Base-by-base conservation (phyloP, 2,113 vertebrate genomes). In the Falcunculus frontatus region DNA sequence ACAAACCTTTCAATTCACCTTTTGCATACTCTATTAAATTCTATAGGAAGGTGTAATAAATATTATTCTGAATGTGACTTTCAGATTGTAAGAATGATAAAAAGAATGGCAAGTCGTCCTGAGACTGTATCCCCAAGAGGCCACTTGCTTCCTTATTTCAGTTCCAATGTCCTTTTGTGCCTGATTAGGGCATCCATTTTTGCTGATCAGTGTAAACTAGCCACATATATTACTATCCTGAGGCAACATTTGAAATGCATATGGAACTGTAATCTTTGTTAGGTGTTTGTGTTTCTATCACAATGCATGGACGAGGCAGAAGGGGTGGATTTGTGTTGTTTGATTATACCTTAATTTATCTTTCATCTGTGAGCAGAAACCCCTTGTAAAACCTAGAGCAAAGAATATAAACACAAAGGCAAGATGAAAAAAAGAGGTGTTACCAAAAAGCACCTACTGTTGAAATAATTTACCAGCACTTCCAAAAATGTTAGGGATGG, bases 31-130 rank as follows among this genome's bases (percentile, higher is more conserved):
- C 77, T 77, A 55, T 52, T 96, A 89, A 93, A 90, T 72, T 72
- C 80, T 30, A 50, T 8, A 83, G 55, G 65, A 69, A 95, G 41
- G n/a, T 59, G 11, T 70, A 95, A 83, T 72, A 93, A 84, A 80
- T 73, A 89, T 74, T 72, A 81, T 94, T 93, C 59, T n/a, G 39
- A 95, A 95, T 94, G 69, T 96, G 97, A 96, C 94, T 96, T 97
- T 96, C 92, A 96, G 76, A 92, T 90, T 95, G 26, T 93, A 96
- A 94, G 76, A 81, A 59, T 87, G 55, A 39, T 86, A 95, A 96
- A 49, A 96, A 87, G 81, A 97, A 97, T 56, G 33, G 65, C 74
- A 87, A 92, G 62, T 88, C n/a, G 44, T 92, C 87, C 93, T 93
- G 94, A 96, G 83, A 97, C 82, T 94, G 57, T 91, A 96, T 93